phyloP scores from a whole-genome alignment of 2,888 invertebrate species.

The Reticulitermes lucifugus region DNA sequence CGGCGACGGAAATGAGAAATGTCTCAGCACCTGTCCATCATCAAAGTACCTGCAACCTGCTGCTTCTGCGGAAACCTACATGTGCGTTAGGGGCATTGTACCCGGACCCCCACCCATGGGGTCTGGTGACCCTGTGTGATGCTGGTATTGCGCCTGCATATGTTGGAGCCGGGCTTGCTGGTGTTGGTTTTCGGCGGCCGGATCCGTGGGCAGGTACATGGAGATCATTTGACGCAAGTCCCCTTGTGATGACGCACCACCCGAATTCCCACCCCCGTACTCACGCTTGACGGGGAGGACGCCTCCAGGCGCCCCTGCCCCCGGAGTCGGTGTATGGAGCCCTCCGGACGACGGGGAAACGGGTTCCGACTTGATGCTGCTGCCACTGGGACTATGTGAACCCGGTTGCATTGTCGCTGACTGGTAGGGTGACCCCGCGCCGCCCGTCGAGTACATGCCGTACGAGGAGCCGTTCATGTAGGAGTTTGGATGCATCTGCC shows the following conservation, averaged over 20 bases:
- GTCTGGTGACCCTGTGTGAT: conserved; percentile 71
- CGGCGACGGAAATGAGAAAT: conserved; percentile 22
- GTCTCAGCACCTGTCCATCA: conserved; percentile 39
- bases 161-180: conserved; percentile 60
- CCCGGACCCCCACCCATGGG: conserved; percentile 70
- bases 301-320: conserved; percentile 59
- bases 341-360: conserved; percentile 79
- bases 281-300: conserved; percentile 74
- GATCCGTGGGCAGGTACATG: conserved; percentile 79
- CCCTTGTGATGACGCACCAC: conserved; percentile 68
- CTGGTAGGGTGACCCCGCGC: conserved; percentile 73
- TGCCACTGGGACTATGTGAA: conserved; percentile 87
- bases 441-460: conserved; percentile 81
- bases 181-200: conserved; percentile 66
- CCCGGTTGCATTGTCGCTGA: conserved; percentile 69
- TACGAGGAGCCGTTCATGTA: conserved; percentile 83
- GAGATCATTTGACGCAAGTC: conserved; percentile 80
- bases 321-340: conserved; percentile 59
- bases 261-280: conserved; percentile 66
- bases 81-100: conserved; percentile 72
- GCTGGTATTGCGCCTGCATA: conserved; percentile 52
- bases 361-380: conserved; percentile 90
- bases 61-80: conserved; percentile 65
- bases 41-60: conserved; percentile 9
- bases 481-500: conserved; percentile 81